Evolutionary conservation across 2,888 invertebrate genomes (phyloP), one percentile per base, ranked within the genome.

Genomic region (Hirtodrosophila alboralis): DNA sequence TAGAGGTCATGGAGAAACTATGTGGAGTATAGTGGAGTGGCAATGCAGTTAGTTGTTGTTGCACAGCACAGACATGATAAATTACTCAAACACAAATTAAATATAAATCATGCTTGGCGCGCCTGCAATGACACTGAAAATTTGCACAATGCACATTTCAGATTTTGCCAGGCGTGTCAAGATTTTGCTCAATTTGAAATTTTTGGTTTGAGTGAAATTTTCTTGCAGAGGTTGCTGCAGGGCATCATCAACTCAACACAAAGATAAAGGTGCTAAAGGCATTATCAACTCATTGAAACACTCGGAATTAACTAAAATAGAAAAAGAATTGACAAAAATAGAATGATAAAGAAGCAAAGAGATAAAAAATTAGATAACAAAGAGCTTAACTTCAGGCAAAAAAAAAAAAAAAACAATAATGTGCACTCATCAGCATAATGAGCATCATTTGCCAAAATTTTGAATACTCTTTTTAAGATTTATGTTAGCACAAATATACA

Each of bases 31-130:
- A n/a, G n/a, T n/a, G n/a, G n/a, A n/a, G n/a, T 28, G 28, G 30
- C 7, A n/a, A 16, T 23, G 38, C 44, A 59, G 38, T 38, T 51
- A 38, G 38, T 4, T 18, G 18, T 18, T 18, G 18, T 18, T 18
- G 18, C 18, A 3, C 18, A 49, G 53, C 44, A 30, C 16, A 59
- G 73, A 64, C 53, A 69, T 81, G 86, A 83, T 83, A 83, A 83
- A 84, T 83, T 74, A 81, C 86, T 66, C 62, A 49, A 69, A 72
- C 72, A 71, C 75, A 84, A 84, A 86, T 84, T 71, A 68, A 85
- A 75, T 79, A 86, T 85, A 79, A 79, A 79, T 86, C 86, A 79
- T 85, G 45, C 37, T 30, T 8, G 45, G 47, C 9, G 38, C 52
- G 52, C 43, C 54, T 34, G 51, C 47, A 72, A 26, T 57, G 53